These are phyloP conservation scores for Chromobotia macracanthus DNA, from an alignment of 2,797 vertebrate genomes.

Conservation along the genomic window DNA sequence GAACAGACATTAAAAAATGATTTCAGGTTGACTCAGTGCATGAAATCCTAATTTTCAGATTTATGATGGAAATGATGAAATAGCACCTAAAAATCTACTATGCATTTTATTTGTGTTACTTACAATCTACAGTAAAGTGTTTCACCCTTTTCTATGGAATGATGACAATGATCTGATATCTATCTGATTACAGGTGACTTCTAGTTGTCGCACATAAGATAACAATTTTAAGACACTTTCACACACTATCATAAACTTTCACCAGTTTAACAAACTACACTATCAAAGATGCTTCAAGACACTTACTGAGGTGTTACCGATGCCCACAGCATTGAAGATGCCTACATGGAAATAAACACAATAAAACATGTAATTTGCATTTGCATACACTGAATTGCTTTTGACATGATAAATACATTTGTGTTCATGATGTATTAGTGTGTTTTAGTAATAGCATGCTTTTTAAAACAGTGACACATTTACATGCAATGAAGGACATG, in stretches of 20 bases:
- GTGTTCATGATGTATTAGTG: neutral
- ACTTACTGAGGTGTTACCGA: slow-evolving; percentile 90
- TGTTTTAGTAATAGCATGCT: slow-evolving; percentile 51
- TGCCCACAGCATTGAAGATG: slow-evolving; percentile 90
- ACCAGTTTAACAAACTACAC: neutral
- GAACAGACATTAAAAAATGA: slow-evolving; percentile 18
- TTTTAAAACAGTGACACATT: slow-evolving; percentile 30
- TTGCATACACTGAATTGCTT: neutral
- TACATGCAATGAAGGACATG: slow-evolving; percentile 70
- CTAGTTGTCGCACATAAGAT: too few relatives aligned
- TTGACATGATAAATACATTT: neutral
- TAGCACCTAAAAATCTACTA: neutral
- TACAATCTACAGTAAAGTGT: too few relatives aligned
- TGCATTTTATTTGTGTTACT: too few relatives aligned
- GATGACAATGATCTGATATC: neutral
- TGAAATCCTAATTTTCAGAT: neutral
- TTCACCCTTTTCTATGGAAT: neutral
- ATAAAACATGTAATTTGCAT: neutral
- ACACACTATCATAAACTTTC: neutral
- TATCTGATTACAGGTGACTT: too few relatives aligned
- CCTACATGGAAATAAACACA: slow-evolving; percentile 72
- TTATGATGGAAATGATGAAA: neutral
- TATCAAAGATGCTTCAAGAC: neutral
- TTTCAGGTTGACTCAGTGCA: neutral
- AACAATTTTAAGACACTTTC: too few relatives aligned